Conservation (phyloP, 64 coral and sea anemone species). For the Pachyseris speciosa region DNA sequence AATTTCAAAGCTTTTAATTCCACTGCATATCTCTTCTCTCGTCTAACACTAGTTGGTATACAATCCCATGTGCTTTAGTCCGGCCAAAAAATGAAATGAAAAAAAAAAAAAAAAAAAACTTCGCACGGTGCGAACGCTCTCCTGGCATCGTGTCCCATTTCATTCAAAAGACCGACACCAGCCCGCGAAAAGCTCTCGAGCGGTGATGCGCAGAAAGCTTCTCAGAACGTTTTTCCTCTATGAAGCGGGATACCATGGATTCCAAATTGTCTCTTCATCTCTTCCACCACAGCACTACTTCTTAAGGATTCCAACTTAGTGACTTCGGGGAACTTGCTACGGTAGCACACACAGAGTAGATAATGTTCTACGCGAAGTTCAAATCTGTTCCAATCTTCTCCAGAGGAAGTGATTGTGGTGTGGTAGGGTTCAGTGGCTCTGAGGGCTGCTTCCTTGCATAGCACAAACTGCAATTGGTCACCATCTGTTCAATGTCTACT, state of each 20-base stretch:
- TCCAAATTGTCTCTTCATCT: slow-evolving; percentile 17
- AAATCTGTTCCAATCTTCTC: slow-evolving; percentile 15
- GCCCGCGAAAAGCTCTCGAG: too few species aligned
- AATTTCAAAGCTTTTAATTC: too few species aligned
- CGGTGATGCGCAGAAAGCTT: too few species aligned
- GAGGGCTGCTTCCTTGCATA: background rate
- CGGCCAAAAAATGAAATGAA: too few species aligned
- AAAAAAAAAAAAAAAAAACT: too few species aligned
- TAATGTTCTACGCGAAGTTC: background rate
- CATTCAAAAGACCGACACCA: too few species aligned
- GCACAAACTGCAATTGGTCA: slow-evolving; percentile 7
- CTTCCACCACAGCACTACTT: slow-evolving; percentile 14
- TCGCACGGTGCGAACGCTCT: too few species aligned
- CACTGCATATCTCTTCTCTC: too few species aligned
- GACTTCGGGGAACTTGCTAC: slow-evolving; percentile 4
- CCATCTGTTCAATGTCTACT: slow-evolving; percentile 20
- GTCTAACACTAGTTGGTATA: too few species aligned
- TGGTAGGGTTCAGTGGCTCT: slow-evolving; percentile 1
- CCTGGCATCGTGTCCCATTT: too few species aligned
- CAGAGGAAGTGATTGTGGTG: background rate
- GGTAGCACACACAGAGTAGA: slow-evolving; percentile 1
- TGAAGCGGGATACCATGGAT: slow-evolving; percentile 9
- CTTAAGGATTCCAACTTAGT: background rate
- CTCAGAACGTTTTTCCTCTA: too few species aligned
- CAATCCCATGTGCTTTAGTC: too few species aligned